Evolutionary conservation across 2,113 vertebrate genomes (phyloP).

Genomic region (Gymnorhina tibicen): DNA sequence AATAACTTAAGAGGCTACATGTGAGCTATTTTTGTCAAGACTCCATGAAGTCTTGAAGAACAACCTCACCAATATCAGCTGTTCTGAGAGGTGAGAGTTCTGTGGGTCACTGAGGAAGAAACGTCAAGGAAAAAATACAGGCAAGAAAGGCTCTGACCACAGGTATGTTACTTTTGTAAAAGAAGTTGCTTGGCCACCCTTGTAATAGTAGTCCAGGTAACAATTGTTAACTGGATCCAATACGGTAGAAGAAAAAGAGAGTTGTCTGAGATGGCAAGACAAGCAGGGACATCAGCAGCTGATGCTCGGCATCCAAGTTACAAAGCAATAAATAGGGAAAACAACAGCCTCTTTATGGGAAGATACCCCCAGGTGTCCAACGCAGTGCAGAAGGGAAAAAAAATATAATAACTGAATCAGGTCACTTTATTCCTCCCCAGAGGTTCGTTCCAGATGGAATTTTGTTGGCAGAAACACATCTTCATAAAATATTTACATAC

Average conservation of each 20-base stretch:
- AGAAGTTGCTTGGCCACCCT: background rate
- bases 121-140: background rate
- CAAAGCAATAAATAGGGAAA: background rate
- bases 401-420: background rate
- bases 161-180: background rate
- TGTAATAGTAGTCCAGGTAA: background rate
- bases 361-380: background rate
- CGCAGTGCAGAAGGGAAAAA: background rate
- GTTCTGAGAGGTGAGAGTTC: background rate
- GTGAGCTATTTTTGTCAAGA: background rate
- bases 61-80: accelerated
- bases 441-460: background rate
- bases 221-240: background rate
- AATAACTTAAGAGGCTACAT: background rate
- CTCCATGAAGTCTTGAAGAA: background rate
- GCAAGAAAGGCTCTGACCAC: background rate
- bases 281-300: background rate
- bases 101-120: background rate
- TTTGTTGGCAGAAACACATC: background rate
- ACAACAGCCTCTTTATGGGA: background rate
- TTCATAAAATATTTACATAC: background rate
- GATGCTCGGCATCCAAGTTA: background rate
- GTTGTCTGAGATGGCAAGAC: background rate
- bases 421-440: background rate
- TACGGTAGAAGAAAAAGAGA: background rate